phyloP scores from a whole-genome alignment of 2,888 invertebrate genomes.

The Teleogryllus oceanicus region DNA sequence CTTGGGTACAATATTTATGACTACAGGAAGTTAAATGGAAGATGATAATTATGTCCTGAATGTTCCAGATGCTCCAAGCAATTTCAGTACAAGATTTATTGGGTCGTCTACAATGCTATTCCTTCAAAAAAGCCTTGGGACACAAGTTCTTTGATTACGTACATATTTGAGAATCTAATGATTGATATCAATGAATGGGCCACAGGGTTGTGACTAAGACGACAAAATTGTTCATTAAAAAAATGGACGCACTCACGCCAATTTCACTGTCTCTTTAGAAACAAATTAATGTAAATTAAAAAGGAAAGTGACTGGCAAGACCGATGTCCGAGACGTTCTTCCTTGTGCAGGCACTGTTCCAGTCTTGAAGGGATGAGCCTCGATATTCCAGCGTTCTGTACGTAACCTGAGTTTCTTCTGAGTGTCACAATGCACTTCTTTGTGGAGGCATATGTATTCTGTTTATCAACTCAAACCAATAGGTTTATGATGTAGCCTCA shows the following conservation, averaged over 20 bases:
- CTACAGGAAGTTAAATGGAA: not conserved
- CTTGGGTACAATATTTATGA: not conserved
- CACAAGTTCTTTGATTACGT: conserved; percentile 11
- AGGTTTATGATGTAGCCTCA: not conserved
- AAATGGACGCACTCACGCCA: conserved; percentile 18
- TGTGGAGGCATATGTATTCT: not conserved
- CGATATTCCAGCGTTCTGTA: not conserved
- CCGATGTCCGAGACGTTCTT: conserved; percentile 7
- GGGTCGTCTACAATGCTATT: conserved; percentile 19
- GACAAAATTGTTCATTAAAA: conserved; percentile 3
- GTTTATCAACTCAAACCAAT: not conserved
- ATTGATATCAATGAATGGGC: not conserved
- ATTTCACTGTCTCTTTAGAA: conserved; percentile 18
- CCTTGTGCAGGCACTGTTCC: conserved; percentile 18
- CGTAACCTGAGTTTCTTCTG: conserved; percentile 3
- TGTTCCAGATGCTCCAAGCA: conserved; percentile 8
- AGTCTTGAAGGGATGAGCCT: conserved; percentile 18
- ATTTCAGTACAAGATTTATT: not conserved
- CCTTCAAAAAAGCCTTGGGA: conserved; percentile 25
- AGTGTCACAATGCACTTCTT: conserved; percentile 6
- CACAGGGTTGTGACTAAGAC: not conserved
- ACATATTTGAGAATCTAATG: not conserved
- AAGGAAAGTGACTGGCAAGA: conserved; percentile 18
- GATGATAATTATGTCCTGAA: conserved; percentile 3
- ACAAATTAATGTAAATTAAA: not conserved